Conservation (phyloP, 2,113 vertebrate genomes). For the Melanerpes formicivorus region DNA sequence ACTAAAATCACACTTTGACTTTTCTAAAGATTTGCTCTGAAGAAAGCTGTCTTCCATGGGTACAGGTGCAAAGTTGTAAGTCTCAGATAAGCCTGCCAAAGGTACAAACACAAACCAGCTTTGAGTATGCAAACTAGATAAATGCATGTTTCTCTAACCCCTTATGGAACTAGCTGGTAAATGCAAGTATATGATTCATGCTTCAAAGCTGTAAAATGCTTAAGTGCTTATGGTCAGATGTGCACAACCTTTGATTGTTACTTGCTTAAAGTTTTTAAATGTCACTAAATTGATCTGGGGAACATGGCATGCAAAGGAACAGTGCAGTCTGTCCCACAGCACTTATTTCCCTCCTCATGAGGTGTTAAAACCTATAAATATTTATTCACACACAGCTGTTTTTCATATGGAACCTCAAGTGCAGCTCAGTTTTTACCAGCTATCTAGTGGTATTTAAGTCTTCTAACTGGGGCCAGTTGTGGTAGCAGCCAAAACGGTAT, state of each 20-base stretch:
- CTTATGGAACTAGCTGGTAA: neutral
- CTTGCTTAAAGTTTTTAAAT: neutral
- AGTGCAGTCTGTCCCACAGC: neutral
- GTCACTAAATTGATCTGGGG: neutral
- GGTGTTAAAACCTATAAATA: neutral
- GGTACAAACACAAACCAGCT: neutral
- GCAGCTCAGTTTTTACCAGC: neutral
- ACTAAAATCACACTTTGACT: neutral
- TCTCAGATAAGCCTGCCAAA: neutral
- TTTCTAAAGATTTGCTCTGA: neutral
- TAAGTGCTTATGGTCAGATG: neutral
- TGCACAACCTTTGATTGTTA: fast-evolving
- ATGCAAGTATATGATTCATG: neutral
- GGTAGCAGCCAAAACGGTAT: neutral
- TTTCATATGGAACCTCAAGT: neutral
- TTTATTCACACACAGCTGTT: neutral
- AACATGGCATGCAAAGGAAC: neutral
- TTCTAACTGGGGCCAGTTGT: neutral
- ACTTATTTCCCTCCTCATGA: neutral
- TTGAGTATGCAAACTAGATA: neutral
- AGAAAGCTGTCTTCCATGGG: neutral
- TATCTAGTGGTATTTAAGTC: neutral
- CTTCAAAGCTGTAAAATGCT: neutral
- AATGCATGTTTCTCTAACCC: neutral
- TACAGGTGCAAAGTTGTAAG: neutral